Conservation (phyloP, 2,113 vertebrate species). For the Gopherus evgoodei region DNA sequence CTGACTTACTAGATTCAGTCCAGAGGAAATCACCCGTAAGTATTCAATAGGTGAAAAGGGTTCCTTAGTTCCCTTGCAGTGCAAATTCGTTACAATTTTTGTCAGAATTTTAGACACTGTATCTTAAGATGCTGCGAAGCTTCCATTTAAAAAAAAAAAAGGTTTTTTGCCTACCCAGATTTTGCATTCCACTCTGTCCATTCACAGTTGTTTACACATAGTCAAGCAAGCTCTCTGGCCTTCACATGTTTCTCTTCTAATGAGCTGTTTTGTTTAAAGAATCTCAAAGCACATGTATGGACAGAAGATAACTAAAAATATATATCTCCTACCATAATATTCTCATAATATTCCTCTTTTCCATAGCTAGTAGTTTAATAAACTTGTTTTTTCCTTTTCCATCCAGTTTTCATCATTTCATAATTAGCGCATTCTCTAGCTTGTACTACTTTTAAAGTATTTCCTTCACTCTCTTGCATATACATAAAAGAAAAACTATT, state of each 20-base stretch:
- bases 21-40: slow-evolving; percentile 41
- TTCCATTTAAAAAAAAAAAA: no score
- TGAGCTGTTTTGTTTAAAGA: neutral
- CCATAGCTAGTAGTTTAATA: neutral
- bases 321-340: neutral
- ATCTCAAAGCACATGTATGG: neutral
- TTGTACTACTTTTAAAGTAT: slow-evolving; percentile 12
- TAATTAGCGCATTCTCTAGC: slow-evolving; percentile 15
- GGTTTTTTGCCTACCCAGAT: neutral
- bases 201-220: neutral
- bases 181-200: neutral
- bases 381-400: neutral
- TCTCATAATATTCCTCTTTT: neutral
- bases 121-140: neutral
- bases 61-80: neutral
- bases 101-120: neutral
- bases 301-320: neutral
- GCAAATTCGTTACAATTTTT: neutral
- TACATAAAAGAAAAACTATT: slow-evolving; percentile 61
- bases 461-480: slow-evolving; percentile 50
- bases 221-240: neutral
- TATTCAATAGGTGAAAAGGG: neutral
- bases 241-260: neutral
- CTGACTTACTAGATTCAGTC: slow-evolving; percentile 73
- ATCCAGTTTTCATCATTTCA: neutral